Base-by-base conservation (phyloP, 2,113 vertebrate genomes). In the Gavialis gangeticus region DNA sequence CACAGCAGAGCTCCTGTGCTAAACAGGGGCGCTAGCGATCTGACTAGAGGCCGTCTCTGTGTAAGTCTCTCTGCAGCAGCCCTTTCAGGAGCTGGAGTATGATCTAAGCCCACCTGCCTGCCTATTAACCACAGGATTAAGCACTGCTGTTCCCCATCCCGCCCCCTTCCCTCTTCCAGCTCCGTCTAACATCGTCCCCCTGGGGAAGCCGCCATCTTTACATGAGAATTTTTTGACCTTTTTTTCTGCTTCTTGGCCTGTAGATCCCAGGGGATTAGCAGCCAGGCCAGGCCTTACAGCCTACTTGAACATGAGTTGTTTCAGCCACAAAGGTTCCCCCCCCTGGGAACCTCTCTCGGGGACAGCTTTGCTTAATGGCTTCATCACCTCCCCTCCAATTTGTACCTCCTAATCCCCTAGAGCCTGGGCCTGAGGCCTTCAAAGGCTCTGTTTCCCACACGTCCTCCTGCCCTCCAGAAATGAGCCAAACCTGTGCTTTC, bases 351-450 rank as follows among this genome's bases (percentile, higher is more conserved):
- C 92, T 92, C 82, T 96, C 93, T 94, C 81, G 15, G 46, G 88
- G 95, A 94, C 92, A 91, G 92, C 87, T 91, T 93, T 83, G 60
- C 94, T 98, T 97, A 98, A 97, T 96, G 96, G 88, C 96, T 97
- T 80, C 10, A 56, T 95, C 97, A 94, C 95, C 97, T 97, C 92
- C 86, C 90, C 95, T 95, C 97, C 96, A 98, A 97, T 98, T 97
- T 97, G 97, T 97, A 96, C 88, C 93, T 97, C 95, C 92, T 98
- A 98, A 98, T 98, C 97, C 97, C 94, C 6, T 73, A 76, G 64
- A 88, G 80, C 67, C 54, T 1, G 37, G 62, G 54, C 79, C 82
- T 13, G 17, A 80, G 86, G 91, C 85, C 88, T 94, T 95, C 96
- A 30, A 79, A 89, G 90, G 91, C 90, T 87, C 88, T 90, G 89